phyloP scores from a whole-genome alignment of 1,140 invertebrate genomes.

The Camponotus vicinus region DNA sequence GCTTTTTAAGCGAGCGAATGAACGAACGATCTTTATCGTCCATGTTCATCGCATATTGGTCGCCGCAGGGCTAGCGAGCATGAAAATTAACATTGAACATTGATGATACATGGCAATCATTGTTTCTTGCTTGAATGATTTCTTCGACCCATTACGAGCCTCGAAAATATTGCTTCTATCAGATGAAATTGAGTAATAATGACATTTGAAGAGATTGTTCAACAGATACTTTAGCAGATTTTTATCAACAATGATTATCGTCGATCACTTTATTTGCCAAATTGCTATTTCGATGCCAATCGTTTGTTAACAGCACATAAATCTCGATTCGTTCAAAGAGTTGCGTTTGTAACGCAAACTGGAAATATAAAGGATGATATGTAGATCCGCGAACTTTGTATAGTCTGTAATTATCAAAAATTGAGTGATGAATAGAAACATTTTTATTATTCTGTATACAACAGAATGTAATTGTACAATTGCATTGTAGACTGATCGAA shows the following conservation, averaged over 20 bases:
- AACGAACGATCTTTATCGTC: background rate
- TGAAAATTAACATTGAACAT: constrained; percentile 5
- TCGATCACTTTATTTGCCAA: background rate
- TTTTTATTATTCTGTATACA: background rate
- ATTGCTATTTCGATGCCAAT: background rate
- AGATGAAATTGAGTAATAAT: constrained; percentile 22
- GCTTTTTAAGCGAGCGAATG: background rate
- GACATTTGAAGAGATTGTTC: background rate
- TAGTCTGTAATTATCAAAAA: constrained; percentile 20
- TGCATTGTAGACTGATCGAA: background rate
- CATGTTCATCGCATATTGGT: constrained; percentile 25
- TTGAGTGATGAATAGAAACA: background rate
- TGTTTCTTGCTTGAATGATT: constrained; percentile 19
- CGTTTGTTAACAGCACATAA: background rate
- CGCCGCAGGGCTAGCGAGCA: background rate
- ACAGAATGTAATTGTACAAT: constrained; percentile 6
- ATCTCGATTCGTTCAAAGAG: background rate
- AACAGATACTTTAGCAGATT: background rate
- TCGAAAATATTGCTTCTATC: constrained; percentile 46
- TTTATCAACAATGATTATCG: background rate
- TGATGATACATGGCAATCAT: constrained; percentile 18
- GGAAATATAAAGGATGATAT: constrained; percentile 9
- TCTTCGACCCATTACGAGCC: constrained; percentile 31
- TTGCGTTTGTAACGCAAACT: background rate
- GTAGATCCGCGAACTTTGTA: constrained; percentile 14